A percentile compares a stretch with the other conserved stretches of the same genome.
phyloP scores from a whole-genome alignment of 2,113 vertebrate genomes.

The Sorex araneus region DNA sequence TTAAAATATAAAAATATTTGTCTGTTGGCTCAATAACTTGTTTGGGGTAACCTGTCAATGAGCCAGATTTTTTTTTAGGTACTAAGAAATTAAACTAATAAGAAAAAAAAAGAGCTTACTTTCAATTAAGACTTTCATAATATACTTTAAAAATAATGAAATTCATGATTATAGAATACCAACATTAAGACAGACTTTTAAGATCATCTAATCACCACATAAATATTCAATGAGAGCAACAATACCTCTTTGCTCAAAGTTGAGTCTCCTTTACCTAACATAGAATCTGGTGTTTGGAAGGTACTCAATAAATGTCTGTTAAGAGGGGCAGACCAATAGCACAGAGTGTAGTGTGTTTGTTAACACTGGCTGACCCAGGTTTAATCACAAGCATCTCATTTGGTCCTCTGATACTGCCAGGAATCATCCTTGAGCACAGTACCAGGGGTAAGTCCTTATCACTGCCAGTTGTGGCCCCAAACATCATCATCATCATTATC shows the following conservation, averaged over 20 bases:
- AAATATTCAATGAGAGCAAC: not conserved
- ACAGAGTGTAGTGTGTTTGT: too few species aligned
- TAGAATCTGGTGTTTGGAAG: too few species aligned
- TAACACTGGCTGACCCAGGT: too few species aligned
- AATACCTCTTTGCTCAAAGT: not conserved
- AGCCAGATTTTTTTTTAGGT: not conserved
- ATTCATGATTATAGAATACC: not conserved
- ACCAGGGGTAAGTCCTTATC: too few species aligned
- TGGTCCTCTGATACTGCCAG: too few species aligned
- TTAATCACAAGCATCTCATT: too few species aligned
- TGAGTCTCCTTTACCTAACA: not conserved
- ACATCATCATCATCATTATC: too few species aligned
- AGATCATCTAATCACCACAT: not conserved
- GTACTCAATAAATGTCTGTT: too few species aligned
- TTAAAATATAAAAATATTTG: constrained; percentile 20
- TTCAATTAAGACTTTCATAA: not conserved
- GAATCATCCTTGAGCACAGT: too few species aligned
- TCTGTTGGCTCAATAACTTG: not conserved
- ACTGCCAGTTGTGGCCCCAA: too few species aligned
- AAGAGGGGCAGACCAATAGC: too few species aligned
- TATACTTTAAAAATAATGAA: not conserved
- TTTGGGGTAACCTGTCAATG: not conserved
- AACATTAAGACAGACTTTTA: not conserved
- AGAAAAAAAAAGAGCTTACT: not conserved
- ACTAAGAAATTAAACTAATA: not conserved